Base-by-base conservation (phyloP, 1,140 invertebrate species). In the Mamestra configurata region DNA sequence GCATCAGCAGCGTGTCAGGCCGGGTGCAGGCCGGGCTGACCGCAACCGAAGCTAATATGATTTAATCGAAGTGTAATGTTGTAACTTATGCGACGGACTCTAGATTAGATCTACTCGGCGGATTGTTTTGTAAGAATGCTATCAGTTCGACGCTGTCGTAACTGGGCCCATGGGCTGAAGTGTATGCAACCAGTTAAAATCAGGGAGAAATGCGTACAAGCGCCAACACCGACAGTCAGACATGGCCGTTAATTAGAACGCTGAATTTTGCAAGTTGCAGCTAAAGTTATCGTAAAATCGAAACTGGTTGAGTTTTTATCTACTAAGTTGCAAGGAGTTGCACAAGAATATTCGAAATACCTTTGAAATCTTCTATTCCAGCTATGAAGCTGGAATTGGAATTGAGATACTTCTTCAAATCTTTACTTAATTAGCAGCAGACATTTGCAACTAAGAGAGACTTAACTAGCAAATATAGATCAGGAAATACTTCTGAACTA, bases 31-130 rank as follows among this genome's bases (percentile, higher is more conserved):
- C 40, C 4, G 37, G 35, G 55, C n/a, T 55, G 55, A 81, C 81
- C 81, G 43, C 78, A 77, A 66, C 80, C 66, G 80, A 66, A 73
- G 43, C 76, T 73, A 75, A 81, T 77, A 78, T 77, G 68, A 71
- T 81, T 77, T 72, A 81, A 81, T 77, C 55, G 24, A 71, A 73
- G 64, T 73, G 24, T 71, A 59, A 78, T 77, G 59, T 80, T 61
- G 81, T 79, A 76, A 82, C 31, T 49, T 77, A 75, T 71, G 55
- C 71, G 55, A 61, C 72, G 35, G 71, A 68, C 49, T 49, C 43
- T 37, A 75, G 78, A 80, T 80, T 76, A 80, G 61, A 76, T 76
- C 78, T 70, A 68, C 51, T 70, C 40, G 27, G 79, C 46, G 57
- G 51, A 57, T 57, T 51, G 35, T 81, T 77, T 81, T 77, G 79